These are phyloP conservation scores for Coreoperca whiteheadi DNA, from an alignment of 2,113 vertebrate genomes.

Conservation along the genomic window DNA sequence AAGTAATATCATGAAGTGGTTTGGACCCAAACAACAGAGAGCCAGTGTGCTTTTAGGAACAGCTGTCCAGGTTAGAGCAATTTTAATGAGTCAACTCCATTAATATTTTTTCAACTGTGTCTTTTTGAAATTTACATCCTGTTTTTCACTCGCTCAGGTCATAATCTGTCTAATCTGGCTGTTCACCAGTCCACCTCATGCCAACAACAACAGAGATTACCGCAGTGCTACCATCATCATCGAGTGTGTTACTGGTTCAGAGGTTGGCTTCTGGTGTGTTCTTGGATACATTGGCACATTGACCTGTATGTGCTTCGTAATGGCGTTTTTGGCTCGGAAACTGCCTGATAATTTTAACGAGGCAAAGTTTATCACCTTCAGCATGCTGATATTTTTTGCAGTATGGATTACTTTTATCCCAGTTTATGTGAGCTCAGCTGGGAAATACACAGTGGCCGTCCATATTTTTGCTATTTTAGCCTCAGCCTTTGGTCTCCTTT, in stretches of 20 bases:
- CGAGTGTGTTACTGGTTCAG: conserved; percentile 76
- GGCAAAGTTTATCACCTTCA: conserved; percentile 82
- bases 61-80: conserved; percentile 69
- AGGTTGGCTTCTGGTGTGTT: conserved; percentile 76
- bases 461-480: conserved; percentile 83
- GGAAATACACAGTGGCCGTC: conserved; percentile 81
- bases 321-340: conserved; percentile 79
- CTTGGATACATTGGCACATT: conserved; percentile 78
- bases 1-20: conserved; percentile 73
- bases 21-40: conserved; percentile 75
- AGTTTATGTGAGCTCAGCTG: conserved; percentile 81
- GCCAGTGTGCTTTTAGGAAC: conserved; percentile 77
- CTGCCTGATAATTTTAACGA: conserved; percentile 83
- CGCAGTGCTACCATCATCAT: conserved; percentile 74
- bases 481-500: conserved; percentile 73
- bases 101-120: background rate
- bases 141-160: conserved; percentile 36
- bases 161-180: conserved; percentile 80
- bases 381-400: conserved; percentile 82
- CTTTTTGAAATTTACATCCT: background rate
- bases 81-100: fast-evolving
- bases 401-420: conserved; percentile 83
- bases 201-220: conserved; percentile 69
- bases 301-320: conserved; percentile 74
- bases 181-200: conserved; percentile 72